Evolutionary conservation across 2,113 vertebrate species (phyloP), one percentile per base, ranked within the genome.

Genomic region (Phaethornis superciliosus): DNA sequence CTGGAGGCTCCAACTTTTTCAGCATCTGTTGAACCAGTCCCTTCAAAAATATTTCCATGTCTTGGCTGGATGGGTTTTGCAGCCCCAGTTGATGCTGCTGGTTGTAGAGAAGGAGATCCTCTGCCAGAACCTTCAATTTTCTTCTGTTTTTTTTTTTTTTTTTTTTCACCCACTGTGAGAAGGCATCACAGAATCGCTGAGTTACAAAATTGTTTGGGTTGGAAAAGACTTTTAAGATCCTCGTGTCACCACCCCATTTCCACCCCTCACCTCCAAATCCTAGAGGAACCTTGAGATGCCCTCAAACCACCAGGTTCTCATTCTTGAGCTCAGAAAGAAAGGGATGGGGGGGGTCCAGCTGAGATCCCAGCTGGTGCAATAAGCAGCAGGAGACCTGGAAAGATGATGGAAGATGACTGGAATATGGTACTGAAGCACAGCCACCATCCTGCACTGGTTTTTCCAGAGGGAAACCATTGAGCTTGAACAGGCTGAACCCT

Each of bases 341-440:
- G n/a, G 20, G 7, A 2, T 51, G n/a, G 6, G 7, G 3, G 4
- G 3, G 4, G 47, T 60, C 7, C 63, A 51, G 15, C 9, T 26
- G 64, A 26, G 65, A n/a, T 35, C 27, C 33, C 27, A 17, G 28
- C 42, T 16, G 2, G 24, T 4, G 44, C 28, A 44, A n/a, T 74
- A 47, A 30, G 6, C 35, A 20, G 5, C 7, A 22, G 35, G 24
- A 54, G 12, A 21, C 49, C 49, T 21, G 64, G 88, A 68, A 49
- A 68, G 52, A 2, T 0, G 3, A 22, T 27, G 46, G 40, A 26
- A 88, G 47, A 20, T 9, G 4, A 28, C 9, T 8, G 47, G 84
- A 32, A 46, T 40, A 12, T 40, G 21, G 40, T 70, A 10, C 27
- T 4, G 11, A 14, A 15, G 12, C 4, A 17, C 68, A 27, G 28